Percentiles rank a stretch among this genome's conserved stretches.
Conservation (phyloP, 2,113 vertebrate genomes). For the Petrocephalus zakoni region DNA sequence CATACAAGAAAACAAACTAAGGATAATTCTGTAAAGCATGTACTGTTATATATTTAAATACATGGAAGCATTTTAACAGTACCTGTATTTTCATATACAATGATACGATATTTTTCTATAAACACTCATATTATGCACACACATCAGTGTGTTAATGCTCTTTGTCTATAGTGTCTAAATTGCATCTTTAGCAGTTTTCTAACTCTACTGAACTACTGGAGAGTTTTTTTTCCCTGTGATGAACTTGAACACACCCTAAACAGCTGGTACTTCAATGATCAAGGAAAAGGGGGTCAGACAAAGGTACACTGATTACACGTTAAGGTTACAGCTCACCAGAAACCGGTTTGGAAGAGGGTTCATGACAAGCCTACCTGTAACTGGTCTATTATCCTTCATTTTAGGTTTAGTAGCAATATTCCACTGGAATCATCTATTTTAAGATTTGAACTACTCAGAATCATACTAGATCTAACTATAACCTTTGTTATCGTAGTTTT, state of each 20-base stretch:
- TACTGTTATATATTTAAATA: slow-evolving; percentile 3
- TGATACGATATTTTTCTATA: neutral
- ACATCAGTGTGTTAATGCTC: slow-evolving; percentile 2
- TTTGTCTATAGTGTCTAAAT: slow-evolving; percentile 14
- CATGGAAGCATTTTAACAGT: slow-evolving; percentile 17
- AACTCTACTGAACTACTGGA: neutral
- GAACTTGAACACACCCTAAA: neutral
- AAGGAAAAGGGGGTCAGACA: neutral
- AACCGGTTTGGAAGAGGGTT: neutral
- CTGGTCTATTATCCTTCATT: neutral
- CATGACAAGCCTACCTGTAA: neutral
- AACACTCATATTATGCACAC: slow-evolving; percentile 11
- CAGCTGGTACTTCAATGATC: neutral
- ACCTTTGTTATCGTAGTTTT: neutral
- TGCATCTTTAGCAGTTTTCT: neutral
- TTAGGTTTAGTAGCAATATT: neutral
- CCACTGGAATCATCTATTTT: neutral
- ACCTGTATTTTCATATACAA: slow-evolving; percentile 17
- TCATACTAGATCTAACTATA: neutral
- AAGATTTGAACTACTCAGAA: neutral
- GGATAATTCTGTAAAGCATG: neutral
- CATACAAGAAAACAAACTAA: slow-evolving; percentile 7
- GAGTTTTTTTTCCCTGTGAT: neutral
- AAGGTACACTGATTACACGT: neutral
- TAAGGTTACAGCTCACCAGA: slow-evolving; percentile 7